Evolutionary conservation across 2,113 vertebrate genomes (phyloP), one percentile per base, ranked within the genome.

Genomic region (Calyptomena viridis): DNA sequence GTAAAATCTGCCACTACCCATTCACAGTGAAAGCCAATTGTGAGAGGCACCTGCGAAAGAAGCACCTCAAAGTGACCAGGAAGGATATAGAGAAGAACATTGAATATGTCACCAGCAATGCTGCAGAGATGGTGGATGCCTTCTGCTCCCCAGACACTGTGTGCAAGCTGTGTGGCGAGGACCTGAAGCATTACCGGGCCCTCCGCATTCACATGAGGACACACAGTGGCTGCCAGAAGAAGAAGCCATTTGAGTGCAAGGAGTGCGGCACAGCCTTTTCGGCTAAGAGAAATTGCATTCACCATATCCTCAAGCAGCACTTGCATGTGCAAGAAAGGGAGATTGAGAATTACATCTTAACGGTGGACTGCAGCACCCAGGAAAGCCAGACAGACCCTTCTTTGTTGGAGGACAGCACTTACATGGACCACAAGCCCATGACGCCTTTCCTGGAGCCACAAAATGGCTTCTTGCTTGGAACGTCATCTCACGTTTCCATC

Each of bases 1-100:
- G 99, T 96, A 99, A 99, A n/a, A 98, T 99, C 95, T 99, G 99
- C 96, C 99, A 99, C 94, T 99, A 99, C 91, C 99, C 99, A 0
- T 99, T 99, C 98, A 99, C 99, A 1, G 99, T 99, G 94, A 99
- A 99, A 94, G 99, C 99, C 94, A 99, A 99, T 96, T 99, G 99
- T 2, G 99, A 99, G 97, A 98, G 99, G 87, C 99, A 99, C 96
- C 98, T 99, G 90, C 98, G 99, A 55, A 99, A 99, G 97, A 99
- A 99, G 95, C 99, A 99, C 97, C 98, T 98, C 96, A 99, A 99
- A 96, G 98, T 98, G 24, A 99, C 98, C 2, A 97, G 99, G 66
- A 99, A 99, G 95, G 99, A 99, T 81, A 99, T 99, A 0, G 99
- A 99, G 97, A 99, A 99, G 88, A 99, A 99, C 96, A 99, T 99